Evolutionary conservation across 2,113 vertebrate genomes (phyloP), one percentile per base, ranked within the genome.

Genomic region (Raja brachyura): DNA sequence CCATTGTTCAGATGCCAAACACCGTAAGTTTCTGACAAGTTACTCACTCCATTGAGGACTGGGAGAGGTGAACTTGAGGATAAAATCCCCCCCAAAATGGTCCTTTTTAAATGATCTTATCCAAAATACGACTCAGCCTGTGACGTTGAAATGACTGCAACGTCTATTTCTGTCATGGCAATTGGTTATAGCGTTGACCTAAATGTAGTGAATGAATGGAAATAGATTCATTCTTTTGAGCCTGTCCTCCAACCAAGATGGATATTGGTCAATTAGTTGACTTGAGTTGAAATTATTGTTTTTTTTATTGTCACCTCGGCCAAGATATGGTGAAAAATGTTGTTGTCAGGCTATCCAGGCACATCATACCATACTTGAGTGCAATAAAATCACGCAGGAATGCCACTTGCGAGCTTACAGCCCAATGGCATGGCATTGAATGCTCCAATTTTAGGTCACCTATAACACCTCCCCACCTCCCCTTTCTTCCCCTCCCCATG

Each of bases 1-100:
- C 98, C 0, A 95, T 98, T 63, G 94, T 96, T 4, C 98, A 98
- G 95, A 98, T 99, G 98, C 97, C 99, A 95, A 99, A 99, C 95
- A 99, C 98, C 59, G 99, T 99, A 95, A 96, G 97, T 95, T 61
- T n/a, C 9, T 25, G 7, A 59, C 5, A 31, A 66, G 93, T 25
- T 39, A 22, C 56, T 2, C 28, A 33, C 54, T 63, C n/a, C 39
- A 14, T 31, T 31, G n/a, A 22, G 14, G 83, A 88, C 59, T 88
- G 83, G 28, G 59, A 63, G 28, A 28, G 59, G 2, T 63, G 28
- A 0, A 2, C 59, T 63, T 31, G 2, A 16, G 59, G 18, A 66
- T 1, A n/a, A 28, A 13, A 8, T 83, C 22, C 56, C 9, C 8
- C 5, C 16, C 16, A 48, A 48, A 48, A 18, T 7, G 20, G 18